phyloP scores from a whole-genome alignment of 2,888 invertebrate species.

The Tuta absoluta region DNA sequence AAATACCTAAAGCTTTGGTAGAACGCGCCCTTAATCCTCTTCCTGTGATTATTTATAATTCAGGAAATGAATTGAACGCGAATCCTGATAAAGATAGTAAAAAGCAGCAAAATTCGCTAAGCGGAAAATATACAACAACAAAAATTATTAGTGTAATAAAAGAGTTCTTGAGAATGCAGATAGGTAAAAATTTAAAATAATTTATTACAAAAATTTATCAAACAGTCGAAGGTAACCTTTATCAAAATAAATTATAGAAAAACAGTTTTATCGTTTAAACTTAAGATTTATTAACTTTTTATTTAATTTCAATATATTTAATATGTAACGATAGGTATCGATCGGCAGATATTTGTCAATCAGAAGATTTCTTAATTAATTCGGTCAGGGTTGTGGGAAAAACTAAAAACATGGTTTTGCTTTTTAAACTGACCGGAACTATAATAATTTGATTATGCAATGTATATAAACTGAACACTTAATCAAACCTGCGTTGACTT shows the following conservation, averaged over 20 bases:
- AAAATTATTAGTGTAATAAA: not conserved
- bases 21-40: too few relatives aligned
- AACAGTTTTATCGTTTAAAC: not conserved
- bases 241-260: not conserved
- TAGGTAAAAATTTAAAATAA: not conserved
- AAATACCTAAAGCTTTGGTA: too few relatives aligned
- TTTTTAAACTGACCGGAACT: slow-evolving; percentile 9
- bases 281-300: not conserved
- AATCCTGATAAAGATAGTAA: not conserved
- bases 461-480: not conserved
- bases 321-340: too few relatives aligned
- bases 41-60: slow-evolving; percentile 4
- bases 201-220: not conserved
- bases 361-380: not conserved
- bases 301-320: too few relatives aligned
- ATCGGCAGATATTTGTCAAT: slow-evolving; percentile 4
- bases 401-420: slow-evolving; percentile 14
- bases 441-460: not conserved
- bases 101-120: not conserved
- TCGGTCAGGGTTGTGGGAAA: slow-evolving; percentile 11
- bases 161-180: not conserved
- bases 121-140: not conserved
- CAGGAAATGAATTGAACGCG: not conserved
- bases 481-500: not conserved
- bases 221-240: not conserved